phyloP scores from a whole-genome alignment of 2,113 vertebrate genomes.

The Damaliscus lunatus region DNA sequence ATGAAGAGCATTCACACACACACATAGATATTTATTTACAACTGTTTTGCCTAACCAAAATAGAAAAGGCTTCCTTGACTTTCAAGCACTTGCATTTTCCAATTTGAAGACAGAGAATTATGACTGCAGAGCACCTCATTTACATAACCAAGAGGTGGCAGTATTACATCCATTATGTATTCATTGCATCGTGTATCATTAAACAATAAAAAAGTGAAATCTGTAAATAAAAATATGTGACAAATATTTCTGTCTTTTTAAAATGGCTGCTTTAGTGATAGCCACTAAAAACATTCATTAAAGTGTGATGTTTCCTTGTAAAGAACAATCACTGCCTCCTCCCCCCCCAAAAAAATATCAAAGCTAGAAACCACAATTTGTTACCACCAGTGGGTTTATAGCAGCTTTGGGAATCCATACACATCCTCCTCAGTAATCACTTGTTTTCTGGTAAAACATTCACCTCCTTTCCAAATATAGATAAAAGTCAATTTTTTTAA shows the following conservation, averaged over 20 bases:
- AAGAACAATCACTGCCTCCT: neutral
- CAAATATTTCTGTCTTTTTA: conserved; percentile 31
- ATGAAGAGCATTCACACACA: neutral
- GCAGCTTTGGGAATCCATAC: neutral
- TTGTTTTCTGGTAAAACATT: conserved; percentile 28
- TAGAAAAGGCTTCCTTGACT: conserved; percentile 37
- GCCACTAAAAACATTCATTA: conserved; percentile 29
- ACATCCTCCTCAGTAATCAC: neutral
- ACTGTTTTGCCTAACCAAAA: conserved; percentile 24
- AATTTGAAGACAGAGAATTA: conserved; percentile 32
- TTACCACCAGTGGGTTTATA: neutral
- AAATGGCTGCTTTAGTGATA: conserved; percentile 31
- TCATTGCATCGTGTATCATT: neutral
- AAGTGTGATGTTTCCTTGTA: conserved; percentile 35
- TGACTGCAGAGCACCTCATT: conserved; percentile 46
- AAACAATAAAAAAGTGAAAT: conserved; percentile 39
- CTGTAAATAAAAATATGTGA: conserved; percentile 44
- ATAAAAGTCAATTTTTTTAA: neutral
- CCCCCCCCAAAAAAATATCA: neutral
- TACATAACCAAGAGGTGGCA: conserved; percentile 70
- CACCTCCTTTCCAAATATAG: conserved; percentile 5
- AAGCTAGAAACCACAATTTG: conserved; percentile 18
- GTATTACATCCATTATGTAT: conserved; percentile 59
- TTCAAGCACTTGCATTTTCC: conserved; percentile 45
- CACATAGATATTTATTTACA: conserved; percentile 55